phyloP scores from a whole-genome alignment of 1,140 invertebrate genomes.

The Aphelenchoides fujianensis region DNA sequence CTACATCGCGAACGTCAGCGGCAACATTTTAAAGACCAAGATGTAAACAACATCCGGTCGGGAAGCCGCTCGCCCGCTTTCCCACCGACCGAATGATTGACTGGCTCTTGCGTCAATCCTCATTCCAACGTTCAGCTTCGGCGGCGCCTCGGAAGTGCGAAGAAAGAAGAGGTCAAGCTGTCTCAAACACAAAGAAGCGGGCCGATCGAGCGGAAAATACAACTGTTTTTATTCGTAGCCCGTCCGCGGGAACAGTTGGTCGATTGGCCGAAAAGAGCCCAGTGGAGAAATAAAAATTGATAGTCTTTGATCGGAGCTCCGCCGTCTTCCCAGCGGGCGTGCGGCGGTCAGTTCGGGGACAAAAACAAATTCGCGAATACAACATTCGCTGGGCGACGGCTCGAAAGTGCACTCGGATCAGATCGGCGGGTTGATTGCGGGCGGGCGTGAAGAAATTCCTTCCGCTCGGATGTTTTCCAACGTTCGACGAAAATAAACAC shows the following conservation, averaged over 20 bases:
- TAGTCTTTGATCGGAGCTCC: conserved; percentile 2
- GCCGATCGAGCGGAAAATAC: background rate
- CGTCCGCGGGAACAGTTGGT: background rate
- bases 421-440: too few relatives aligned
- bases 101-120: background rate
- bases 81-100: background rate
- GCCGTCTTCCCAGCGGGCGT: background rate
- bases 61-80: background rate
- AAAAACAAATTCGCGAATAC: background rate
- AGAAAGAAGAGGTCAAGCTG: background rate
- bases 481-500: too few relatives aligned
- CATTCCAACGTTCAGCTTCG: conserved; percentile 5
- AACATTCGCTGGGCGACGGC: too few relatives aligned
- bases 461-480: too few relatives aligned
- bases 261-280: background rate
- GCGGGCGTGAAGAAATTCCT: too few relatives aligned
- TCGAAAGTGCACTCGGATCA: too few relatives aligned
- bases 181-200: background rate
- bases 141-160: too few relatives aligned
- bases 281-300: background rate
- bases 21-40: background rate
- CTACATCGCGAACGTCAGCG: background rate
- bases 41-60: background rate
- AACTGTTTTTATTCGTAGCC: background rate
- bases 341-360: background rate